Base-by-base conservation (phyloP, 2,888 invertebrate species). In the Coelopa pilipes region DNA sequence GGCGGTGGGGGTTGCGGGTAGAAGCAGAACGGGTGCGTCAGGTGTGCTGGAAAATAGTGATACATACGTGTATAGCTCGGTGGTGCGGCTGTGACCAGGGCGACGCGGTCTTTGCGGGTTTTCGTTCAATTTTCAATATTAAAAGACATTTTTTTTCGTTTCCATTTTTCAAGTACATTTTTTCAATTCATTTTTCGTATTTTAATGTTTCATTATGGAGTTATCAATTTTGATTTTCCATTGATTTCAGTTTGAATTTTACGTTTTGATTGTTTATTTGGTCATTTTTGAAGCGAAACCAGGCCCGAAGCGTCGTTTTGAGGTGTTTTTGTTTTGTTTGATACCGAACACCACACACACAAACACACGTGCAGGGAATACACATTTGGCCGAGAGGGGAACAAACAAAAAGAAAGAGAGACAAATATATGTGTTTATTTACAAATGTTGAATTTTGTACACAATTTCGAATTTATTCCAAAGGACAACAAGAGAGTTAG, bases 61-160 rank as follows among this genome's bases (percentile, higher is more conserved):
- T 89, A 90, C 88, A 90, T 89, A 86, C 90, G 89, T 84, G 90
- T 90, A 88, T 91, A 91, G 85, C 90, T 90, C 80, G 90, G 90
- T 80, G 90, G 90, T 81, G 90, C 89, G 79, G 90, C 89, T 78
- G 89, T 89, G 79, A 90, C 90, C 83, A 92, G 88, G 80, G 91
- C 91, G 84, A 91, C 90, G 80, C 90, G 90, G 90, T 92, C 92
- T 92, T 77, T 73, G 47, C 55, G 62, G 53, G 34, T 34, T 21
- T 63, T 50, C 15, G 34, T 19, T 45, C 67, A 60, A 19, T 45
- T 47, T 13, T 69, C 11, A 0, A 34, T 59, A 62, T 72, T 47
- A 63, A 45, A n/a, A n/a, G n/a, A n/a, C n/a, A n/a, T 34, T 2
- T 34, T 34, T 34, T 34, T 34, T 34, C 34, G 34, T 34, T 34